Conservation (phyloP, 2,888 invertebrate species). For the Tromatobia lineatoria region DNA sequence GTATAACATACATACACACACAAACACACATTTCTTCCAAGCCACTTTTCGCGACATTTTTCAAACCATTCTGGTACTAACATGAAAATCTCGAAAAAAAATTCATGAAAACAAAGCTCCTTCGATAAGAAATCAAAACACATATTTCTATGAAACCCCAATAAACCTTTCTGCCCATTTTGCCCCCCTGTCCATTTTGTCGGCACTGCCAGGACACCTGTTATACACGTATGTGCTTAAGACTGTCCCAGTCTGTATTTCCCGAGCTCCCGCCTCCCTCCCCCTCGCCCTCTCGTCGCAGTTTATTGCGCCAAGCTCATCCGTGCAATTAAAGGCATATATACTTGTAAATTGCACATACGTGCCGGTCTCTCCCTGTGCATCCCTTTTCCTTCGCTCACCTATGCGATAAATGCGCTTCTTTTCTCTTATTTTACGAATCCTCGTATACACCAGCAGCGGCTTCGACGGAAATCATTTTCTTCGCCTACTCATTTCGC, state of each 20-base stretch:
- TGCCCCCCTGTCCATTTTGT: too few relatives aligned
- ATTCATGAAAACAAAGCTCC: too few relatives aligned
- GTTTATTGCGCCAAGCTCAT: slow-evolving; percentile 45
- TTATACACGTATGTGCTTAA: background rate
- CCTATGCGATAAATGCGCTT: slow-evolving; percentile 31
- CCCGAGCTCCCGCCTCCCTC: background rate
- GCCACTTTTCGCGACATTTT: too few relatives aligned
- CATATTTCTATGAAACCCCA: too few relatives aligned
- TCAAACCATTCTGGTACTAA: too few relatives aligned
- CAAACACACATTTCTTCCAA: too few relatives aligned
- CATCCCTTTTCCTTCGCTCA: slow-evolving; percentile 63
- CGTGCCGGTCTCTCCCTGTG: slow-evolving; percentile 68
- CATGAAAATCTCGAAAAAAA: too few relatives aligned
- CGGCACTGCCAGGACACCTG: too few relatives aligned
- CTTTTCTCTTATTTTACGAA: slow-evolving; percentile 14
- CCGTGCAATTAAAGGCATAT: slow-evolving; percentile 63
- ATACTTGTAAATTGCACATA: slow-evolving; percentile 64
- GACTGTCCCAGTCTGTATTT: slow-evolving; percentile 7
- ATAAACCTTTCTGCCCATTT: too few relatives aligned
- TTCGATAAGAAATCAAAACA: too few relatives aligned
- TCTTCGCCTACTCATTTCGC: slow-evolving; percentile 51
- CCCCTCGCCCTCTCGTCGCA: background rate
- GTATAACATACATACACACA: too few relatives aligned
- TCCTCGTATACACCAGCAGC: background rate
- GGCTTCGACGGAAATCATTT: slow-evolving; percentile 66